phyloP scores from a whole-genome alignment of 2,797 vertebrate species.

The Macropodus opercularis region DNA sequence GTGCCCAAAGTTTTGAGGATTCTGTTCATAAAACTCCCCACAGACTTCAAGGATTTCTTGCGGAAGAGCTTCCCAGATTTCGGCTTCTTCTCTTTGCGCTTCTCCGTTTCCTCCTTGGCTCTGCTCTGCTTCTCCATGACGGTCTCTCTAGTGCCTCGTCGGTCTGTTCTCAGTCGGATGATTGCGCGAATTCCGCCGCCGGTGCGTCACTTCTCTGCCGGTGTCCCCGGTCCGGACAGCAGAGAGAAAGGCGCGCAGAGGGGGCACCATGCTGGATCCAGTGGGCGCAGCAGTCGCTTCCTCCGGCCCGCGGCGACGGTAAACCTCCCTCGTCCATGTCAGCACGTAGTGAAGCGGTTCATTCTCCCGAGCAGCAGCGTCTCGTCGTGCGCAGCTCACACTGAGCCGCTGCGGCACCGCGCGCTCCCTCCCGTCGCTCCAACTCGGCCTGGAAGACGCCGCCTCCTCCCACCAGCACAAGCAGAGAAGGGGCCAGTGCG shows the following conservation, averaged over 20 bases:
- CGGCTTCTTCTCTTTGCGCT: slow-evolving; percentile 73
- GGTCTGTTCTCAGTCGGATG: slow-evolving; percentile 13
- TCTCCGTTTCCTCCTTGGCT: slow-evolving; percentile 57
- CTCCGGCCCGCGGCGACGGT: slow-evolving; percentile 22
- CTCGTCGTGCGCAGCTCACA: slow-evolving; percentile 40
- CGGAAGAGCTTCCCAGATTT: slow-evolving; percentile 76
- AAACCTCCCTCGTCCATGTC: slow-evolving; percentile 58
- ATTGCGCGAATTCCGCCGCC: slow-evolving; percentile 38
- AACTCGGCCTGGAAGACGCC: slow-evolving; percentile 39
- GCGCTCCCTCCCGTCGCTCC: no score
- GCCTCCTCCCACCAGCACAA: slow-evolving; percentile 57
- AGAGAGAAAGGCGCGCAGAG: slow-evolving; percentile 55
- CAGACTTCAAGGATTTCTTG: slow-evolving; percentile 81
- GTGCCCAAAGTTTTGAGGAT: slow-evolving; percentile 86
- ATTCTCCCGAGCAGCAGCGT: slow-evolving; percentile 24
- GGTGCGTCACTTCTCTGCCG: slow-evolving; percentile 51
- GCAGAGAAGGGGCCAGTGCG: slow-evolving; percentile 9
- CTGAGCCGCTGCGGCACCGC: slow-evolving; percentile 47
- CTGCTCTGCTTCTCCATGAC: slow-evolving; percentile 67
- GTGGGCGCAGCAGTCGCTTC: slow-evolving; percentile 50
- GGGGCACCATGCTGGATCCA: slow-evolving; percentile 70
- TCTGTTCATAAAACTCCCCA: slow-evolving; percentile 83
- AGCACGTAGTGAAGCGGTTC: slow-evolving; percentile 48
- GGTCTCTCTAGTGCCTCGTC: slow-evolving; percentile 15
- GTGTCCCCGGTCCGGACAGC: slow-evolving; percentile 49